Evolutionary conservation across 2,113 vertebrate species (phyloP), one percentile per base, ranked within the genome.

Genomic region (Albula glossodonta): DNA sequence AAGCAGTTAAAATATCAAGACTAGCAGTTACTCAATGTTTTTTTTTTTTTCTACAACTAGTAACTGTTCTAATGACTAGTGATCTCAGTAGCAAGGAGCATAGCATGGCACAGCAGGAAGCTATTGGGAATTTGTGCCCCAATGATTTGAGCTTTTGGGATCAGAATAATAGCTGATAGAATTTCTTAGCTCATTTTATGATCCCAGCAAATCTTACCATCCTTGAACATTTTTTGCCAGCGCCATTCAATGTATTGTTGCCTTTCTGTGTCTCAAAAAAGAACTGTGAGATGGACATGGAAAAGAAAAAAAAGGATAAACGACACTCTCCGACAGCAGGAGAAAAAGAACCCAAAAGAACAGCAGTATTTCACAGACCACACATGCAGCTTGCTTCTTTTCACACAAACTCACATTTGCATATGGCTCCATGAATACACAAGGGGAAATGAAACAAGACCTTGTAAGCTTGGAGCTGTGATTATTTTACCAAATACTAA

Each of bases 391-490:
- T 51, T 6, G 49, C 50, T 41, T 50, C 31, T 48, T 86, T 49
- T 56, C 80, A 79, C 74, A 48, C 41, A 79, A 50, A 52, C 49
- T 52, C 82, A n/a, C 77, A 84, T 84, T 83, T 66, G 82, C 82
- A 87, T 79, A 66, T 1, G 19, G 70, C 81, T 51, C 48, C 52
- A 83, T 83, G 48, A 83, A 80, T 60, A 48, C 53, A 80, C 77
- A 84, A 13, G 48, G 48, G 66, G 51, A 77, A 74, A 22, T 60
- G 78, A 80, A 51, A 70, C 25, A 31, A 57, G 63, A 87, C 83
- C 83, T 84, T 84, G 86, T 87, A 74, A 81, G 83, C 79, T 81
- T 56, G 25, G 60, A 87, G 80, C 78, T 52, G 83, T n/a, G 60
- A 84, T 78, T 84, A 84, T 86, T 86, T 74, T 53, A 56, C 57